phyloP scores from a whole-genome alignment of 2,888 invertebrate species.

The Holacanthella duospinosa region DNA sequence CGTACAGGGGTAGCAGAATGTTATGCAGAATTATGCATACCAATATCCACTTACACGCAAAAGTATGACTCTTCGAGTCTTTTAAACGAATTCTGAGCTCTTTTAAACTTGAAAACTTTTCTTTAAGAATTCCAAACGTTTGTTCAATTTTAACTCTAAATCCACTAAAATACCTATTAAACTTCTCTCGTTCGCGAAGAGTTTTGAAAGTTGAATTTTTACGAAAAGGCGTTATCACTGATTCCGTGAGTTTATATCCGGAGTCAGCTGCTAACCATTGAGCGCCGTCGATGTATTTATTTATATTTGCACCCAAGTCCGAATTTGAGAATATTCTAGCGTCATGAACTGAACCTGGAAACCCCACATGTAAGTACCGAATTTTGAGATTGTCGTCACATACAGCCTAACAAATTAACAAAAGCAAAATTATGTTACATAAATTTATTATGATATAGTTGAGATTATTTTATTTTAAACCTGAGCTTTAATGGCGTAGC shows the following conservation, averaged over 20 bases:
- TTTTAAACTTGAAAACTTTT: conserved; percentile 6
- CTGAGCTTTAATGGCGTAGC: no score
- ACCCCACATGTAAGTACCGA: conserved; percentile 3
- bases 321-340: neutral
- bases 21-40: neutral
- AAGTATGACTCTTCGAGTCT: neutral
- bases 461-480: no score
- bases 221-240: conserved; percentile 8
- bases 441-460: no score
- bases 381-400: conserved; percentile 2
- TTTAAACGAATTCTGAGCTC: conserved; percentile 7
- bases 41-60: neutral
- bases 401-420: neutral
- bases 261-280: conserved; percentile 9
- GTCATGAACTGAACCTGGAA: conserved; percentile 2
- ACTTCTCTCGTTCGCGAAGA: neutral
- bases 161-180: neutral
- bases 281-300: neutral
- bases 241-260: neutral
- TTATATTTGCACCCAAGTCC: neutral
- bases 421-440: no score
- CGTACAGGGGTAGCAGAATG: neutral
- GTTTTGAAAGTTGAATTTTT: conserved; percentile 5
- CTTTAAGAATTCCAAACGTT: neutral
- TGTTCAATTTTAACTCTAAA: conserved; percentile 8